Evolutionary conservation across 2,797 vertebrate species (phyloP), one percentile per base, ranked within the genome.

Genomic region (Decapterus maruadsi): DNA sequence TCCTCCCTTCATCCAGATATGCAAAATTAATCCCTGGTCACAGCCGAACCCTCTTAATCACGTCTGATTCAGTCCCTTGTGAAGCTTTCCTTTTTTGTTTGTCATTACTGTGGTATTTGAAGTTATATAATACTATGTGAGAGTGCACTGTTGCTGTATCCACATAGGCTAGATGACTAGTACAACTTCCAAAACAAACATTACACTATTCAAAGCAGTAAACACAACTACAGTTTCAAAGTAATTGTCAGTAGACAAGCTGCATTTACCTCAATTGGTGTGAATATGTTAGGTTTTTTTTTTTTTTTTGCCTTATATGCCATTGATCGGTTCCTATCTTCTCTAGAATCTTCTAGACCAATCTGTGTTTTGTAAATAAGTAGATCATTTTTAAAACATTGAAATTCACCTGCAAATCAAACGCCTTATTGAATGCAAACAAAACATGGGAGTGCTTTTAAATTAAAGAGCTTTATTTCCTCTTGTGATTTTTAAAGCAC

Each of bases 31-130:
- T 60, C 61, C 48, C 53, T 59, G 7, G 34, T 7, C 48, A 58
- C 12, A 6, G 53, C 76, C 77, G 71, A 84, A 51, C 86, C 81
- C 72, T 75, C 13, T 86, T 73, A 81, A 77, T 88, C 80, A 84
- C 34, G 31, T 64, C 58, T 82, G 20, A 82, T 75, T 80, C 40
- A 83, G 0, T 14, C 4, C 16, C 1, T 26, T 19, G n/a, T 11
- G 22, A n/a, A 5, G 31, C 7, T 13, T 60, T 56, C 20, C 2
- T 45, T 71, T 59, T 42, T 50, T 78, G 50, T 68, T 50, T 1
- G 6, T 13, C 13, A 77, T 61, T 34, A 14, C 56, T 78, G 48
- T 71, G 34, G 13, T 10, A 64, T 81, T 68, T 31, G 4, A 53
- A 16, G 48, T 77, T 74, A 54, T 40, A 14, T 65, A 64, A 77